These are phyloP conservation scores for Melanotaenia duboulayi DNA, from an alignment of 2,113 vertebrate species.

Conservation along the genomic window DNA sequence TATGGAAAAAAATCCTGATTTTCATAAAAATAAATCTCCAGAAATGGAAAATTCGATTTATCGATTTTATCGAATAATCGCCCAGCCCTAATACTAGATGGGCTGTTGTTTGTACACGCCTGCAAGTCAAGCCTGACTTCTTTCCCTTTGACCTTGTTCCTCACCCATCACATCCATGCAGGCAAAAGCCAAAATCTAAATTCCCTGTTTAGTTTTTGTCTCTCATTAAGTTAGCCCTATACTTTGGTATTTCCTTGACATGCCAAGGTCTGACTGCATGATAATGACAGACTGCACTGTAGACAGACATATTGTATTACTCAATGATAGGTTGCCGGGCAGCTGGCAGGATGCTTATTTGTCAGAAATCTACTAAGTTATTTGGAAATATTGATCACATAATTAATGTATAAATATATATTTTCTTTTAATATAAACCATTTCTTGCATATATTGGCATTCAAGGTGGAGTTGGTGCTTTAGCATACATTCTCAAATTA, in stretches of 20 bases:
- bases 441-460: too few relatives aligned
- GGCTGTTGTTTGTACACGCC: conserved; percentile 12
- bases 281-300: conserved; percentile 67
- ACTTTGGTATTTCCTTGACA: conserved; percentile 63
- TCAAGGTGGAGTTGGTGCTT: neutral
- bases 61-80: too few relatives aligned
- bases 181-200: conserved; percentile 26
- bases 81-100: too few relatives aligned
- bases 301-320: conserved; percentile 48
- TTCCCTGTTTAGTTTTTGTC: conserved; percentile 31
- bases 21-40: too few relatives aligned
- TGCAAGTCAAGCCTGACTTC: conserved; percentile 24
- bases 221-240: conserved; percentile 63
- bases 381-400: conserved; percentile 8
- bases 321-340: conserved; percentile 53
- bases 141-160: conserved; percentile 15
- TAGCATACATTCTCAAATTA: conserved; percentile 4
- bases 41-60: too few relatives aligned
- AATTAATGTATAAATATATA: neutral
- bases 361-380: conserved; percentile 27
- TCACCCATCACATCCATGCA: conserved; percentile 38
- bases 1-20: too few relatives aligned
- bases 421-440: too few relatives aligned
- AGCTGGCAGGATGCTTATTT: conserved; percentile 53
- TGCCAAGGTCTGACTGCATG: conserved; percentile 54